Base-by-base conservation (phyloP, 2,113 vertebrate genomes). In the Syrrhaptes paradoxus region DNA sequence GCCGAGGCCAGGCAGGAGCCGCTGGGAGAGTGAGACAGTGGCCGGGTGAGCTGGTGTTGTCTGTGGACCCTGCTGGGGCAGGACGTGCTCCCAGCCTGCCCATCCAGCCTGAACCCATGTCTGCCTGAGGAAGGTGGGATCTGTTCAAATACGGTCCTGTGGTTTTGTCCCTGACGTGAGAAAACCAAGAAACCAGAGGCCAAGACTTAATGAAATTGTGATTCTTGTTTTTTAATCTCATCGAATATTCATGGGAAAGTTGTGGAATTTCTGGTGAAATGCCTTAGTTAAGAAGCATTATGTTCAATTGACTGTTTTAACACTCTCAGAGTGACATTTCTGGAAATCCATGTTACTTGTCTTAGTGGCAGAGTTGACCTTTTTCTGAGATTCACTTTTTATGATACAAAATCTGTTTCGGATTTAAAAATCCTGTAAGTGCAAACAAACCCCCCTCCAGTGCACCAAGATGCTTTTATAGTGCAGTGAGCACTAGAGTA, bases 1-100 rank as follows among this genome's bases (percentile, higher is more conserved):
- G 1, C 81, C 0, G 79, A 81, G 29, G 8, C 54, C 49, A 12
- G 3, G 61, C 62, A 29, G 45, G 91, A 95, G 87, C 62, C 51
- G 0, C 24, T 6, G 1, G 75, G 3, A 45, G 31, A 93, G 72
- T 93, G 91, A 96, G 36, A 20, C 0, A 1, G 10, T 2, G 25
- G 26, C 45, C 0, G 4, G 38, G 2, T 12, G 54, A 73, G 63
- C 51, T 2, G 2, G 5, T 2, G 22, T 9, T 3, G 1, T 10
- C 55, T 1, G 0, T 0, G 3, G 25, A 3, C 36, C 0, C 32
- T 4, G 5, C 57, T 1, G 0, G 20, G 7, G 22, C 49, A 11
- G 2, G 0, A 0, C 1, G 0, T 2, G 0, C 18, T 29, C 17
- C 15, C 38, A 4, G 36, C 36, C 16, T 0, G 0, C 31, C 0